phyloP scores from a whole-genome alignment of 2,797 vertebrate genomes.

The Sorex maritimensis region DNA sequence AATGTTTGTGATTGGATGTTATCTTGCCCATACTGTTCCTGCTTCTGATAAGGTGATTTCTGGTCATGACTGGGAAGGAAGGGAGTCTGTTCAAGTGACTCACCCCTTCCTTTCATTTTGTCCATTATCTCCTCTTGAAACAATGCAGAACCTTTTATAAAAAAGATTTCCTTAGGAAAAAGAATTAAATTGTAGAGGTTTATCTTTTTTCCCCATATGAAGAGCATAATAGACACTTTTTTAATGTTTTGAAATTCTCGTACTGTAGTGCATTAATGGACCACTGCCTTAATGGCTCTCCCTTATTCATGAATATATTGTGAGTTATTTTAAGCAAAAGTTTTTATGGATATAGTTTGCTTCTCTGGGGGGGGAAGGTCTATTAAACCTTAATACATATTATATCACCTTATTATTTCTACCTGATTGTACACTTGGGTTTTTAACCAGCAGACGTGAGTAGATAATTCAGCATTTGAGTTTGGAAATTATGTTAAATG shows the following conservation, averaged over 20 bases:
- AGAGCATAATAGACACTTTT: constrained; percentile 46
- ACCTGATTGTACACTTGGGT: background rate
- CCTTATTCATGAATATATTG: constrained; percentile 34
- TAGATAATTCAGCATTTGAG: background rate
- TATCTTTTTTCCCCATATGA: constrained; percentile 58
- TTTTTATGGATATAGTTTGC: constrained; percentile 36
- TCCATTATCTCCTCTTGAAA: constrained; percentile 25
- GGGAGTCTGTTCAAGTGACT: constrained; percentile 14
- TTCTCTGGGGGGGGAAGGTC: constrained; percentile 53
- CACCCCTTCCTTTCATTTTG: constrained; percentile 54
- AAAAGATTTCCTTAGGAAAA: constrained; percentile 66
- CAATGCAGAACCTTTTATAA: constrained; percentile 23
- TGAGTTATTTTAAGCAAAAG: constrained; percentile 37
- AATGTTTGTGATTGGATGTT: constrained; percentile 31
- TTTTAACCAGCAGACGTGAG: background rate
- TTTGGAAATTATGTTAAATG: constrained; percentile 30
- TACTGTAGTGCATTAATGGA: constrained; percentile 49
- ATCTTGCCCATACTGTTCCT: constrained; percentile 24
- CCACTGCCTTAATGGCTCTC: constrained; percentile 47
- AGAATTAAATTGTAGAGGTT: constrained; percentile 54
- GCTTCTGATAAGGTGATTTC: constrained; percentile 46
- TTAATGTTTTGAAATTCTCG: background rate
- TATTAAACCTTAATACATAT: constrained; percentile 10
- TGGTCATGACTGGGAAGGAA: constrained; percentile 37
- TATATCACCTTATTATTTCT: constrained; percentile 13